These are phyloP conservation scores for Sesia apiformis DNA, from an alignment of 2,888 invertebrate species.

Conservation along the genomic window DNA sequence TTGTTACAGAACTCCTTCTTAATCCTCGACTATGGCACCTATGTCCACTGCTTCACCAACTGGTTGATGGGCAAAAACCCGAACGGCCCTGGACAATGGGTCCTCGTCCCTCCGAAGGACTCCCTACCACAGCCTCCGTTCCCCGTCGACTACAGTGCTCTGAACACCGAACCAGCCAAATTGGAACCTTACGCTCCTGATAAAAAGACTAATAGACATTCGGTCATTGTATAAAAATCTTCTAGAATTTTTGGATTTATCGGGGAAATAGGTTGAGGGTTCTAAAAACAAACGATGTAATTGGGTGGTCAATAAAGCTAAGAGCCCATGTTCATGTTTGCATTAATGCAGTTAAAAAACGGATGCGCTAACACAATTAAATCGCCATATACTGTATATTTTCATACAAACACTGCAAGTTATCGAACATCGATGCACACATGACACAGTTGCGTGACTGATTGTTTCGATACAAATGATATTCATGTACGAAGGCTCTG, in stretches of 20 bases:
- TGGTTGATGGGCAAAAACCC: conserved; percentile 83
- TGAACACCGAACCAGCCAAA: conserved; percentile 81
- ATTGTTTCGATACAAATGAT: too few relatives aligned
- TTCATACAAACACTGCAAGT: too few relatives aligned
- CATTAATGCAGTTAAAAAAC: too few relatives aligned
- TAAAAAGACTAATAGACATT: conserved; percentile 80
- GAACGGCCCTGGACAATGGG: conserved; percentile 84
- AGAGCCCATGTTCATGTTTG: too few relatives aligned
- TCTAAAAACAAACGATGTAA: too few relatives aligned
- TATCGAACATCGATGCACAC: too few relatives aligned
- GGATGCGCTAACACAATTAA: too few relatives aligned
- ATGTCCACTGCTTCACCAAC: conserved; percentile 82
- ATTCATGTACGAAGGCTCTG: too few relatives aligned
- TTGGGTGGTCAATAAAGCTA: too few relatives aligned
- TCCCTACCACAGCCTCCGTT: conserved; percentile 75
- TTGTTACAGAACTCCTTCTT: conserved; percentile 79
- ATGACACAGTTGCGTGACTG: too few relatives aligned
- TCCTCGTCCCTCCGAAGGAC: conserved; percentile 77
- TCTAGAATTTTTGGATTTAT: background rate
- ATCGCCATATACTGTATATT: too few relatives aligned
- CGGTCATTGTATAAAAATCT: conserved; percentile 76
- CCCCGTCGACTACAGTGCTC: conserved; percentile 84
- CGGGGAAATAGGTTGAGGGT: too few relatives aligned
- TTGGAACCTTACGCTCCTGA: conserved; percentile 81
- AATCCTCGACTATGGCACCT: conserved; percentile 79